Evolutionary conservation across 2,113 vertebrate species (phyloP).

Genomic region (Oreochromis tanganicae): DNA sequence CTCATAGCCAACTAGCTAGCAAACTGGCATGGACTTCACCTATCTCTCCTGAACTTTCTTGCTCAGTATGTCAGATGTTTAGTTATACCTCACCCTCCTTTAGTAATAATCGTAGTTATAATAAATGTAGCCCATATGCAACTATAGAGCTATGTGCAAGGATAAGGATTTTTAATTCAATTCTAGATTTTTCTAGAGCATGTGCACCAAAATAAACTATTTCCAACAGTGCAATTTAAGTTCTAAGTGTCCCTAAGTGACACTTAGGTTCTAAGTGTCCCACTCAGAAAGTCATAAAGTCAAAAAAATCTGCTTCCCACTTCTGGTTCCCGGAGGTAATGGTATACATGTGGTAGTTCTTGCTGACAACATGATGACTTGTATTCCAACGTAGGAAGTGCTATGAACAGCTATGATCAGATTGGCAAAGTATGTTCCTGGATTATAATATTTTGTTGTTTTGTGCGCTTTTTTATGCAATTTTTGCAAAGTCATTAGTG

Average conservation of each 20-base stretch:
- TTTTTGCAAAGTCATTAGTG: neutral
- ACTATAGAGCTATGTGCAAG: neutral
- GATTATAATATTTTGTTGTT: neutral
- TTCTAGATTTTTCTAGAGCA: neutral
- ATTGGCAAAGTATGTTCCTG: neutral
- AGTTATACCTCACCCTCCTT: neutral
- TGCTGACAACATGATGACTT: neutral
- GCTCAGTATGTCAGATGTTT: neutral
- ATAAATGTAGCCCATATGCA: neutral
- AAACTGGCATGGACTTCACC: neutral
- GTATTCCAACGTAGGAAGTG: neutral
- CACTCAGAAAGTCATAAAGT: neutral
- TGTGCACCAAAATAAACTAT: neutral
- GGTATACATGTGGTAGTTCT: neutral
- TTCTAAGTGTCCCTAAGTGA: neutral
- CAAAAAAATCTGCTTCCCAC: neutral
- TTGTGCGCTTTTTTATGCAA: neutral
- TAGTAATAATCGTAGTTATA: neutral
- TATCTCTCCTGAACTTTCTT: neutral
- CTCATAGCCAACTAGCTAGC: neutral
- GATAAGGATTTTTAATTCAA: neutral
- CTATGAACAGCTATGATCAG: neutral
- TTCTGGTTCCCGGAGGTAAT: neutral
- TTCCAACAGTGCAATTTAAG: neutral
- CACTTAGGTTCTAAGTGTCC: neutral